These are phyloP conservation scores for Gasteruption jaculator DNA, from an alignment of 2,888 invertebrate genomes.

Conservation along the genomic window DNA sequence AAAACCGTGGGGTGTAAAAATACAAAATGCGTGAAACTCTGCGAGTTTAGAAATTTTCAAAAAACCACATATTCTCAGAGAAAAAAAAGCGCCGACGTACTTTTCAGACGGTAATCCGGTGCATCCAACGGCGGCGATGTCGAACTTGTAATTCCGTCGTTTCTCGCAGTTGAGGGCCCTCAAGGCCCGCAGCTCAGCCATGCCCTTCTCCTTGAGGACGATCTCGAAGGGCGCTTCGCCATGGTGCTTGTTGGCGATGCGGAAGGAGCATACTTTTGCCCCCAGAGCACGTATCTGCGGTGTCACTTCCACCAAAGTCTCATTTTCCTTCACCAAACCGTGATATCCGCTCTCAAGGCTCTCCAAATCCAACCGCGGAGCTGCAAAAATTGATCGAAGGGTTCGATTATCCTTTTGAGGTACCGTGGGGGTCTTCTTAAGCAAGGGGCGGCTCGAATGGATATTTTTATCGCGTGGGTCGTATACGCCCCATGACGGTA, in stretches of 20 bases:
- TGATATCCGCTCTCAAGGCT: constrained; percentile 87
- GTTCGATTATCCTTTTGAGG: too few relatives aligned
- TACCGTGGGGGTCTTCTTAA: too few relatives aligned
- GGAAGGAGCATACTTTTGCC: constrained; percentile 73
- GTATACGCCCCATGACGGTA: too few relatives aligned
- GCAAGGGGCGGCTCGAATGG: too few relatives aligned
- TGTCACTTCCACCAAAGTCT: constrained; percentile 86
- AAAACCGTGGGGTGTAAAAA: too few relatives aligned
- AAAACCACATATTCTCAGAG: too few relatives aligned
- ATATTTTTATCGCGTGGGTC: too few relatives aligned
- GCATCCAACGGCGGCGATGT: constrained; percentile 90
- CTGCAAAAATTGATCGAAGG: constrained; percentile 51
- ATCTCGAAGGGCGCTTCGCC: constrained; percentile 92
- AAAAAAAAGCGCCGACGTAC: too few relatives aligned
- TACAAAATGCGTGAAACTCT: too few relatives aligned
- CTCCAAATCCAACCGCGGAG: constrained; percentile 71
- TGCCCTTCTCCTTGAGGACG: constrained; percentile 70
- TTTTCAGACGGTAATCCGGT: constrained; percentile 79
- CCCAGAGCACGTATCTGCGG: constrained; percentile 85
- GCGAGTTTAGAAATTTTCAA: too few relatives aligned
- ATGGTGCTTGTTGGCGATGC: constrained; percentile 87
- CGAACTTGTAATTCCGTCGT: constrained; percentile 90
- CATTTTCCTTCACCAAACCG: constrained; percentile 88
- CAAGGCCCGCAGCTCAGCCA: constrained; percentile 79
- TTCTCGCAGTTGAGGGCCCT: constrained; percentile 90